These are phyloP conservation scores for Drosophila tropicalis DNA, from an alignment of 1,140 invertebrate genomes.

Conservation along the genomic window DNA sequence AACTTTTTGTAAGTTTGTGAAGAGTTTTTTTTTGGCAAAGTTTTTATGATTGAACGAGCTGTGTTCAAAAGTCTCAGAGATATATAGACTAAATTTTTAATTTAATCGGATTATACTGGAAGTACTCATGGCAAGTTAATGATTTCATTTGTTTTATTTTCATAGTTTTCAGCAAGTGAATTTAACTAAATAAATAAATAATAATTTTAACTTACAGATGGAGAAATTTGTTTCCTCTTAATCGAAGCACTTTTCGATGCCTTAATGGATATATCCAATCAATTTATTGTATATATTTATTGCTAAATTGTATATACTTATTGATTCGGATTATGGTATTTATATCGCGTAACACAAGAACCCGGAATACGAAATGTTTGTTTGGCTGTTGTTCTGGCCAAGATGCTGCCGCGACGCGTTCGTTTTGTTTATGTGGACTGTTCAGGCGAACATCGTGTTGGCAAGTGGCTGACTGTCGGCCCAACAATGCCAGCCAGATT, in stretches of 20 bases:
- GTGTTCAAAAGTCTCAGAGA: too few species aligned
- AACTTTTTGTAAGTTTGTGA: too few species aligned
- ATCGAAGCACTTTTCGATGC: not conserved
- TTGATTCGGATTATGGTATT: not conserved
- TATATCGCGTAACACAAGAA: constrained; percentile 1
- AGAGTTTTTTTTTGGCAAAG: too few species aligned
- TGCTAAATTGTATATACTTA: constrained; percentile 1
- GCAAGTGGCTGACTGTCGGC: constrained; percentile 10
- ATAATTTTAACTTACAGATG: not conserved
- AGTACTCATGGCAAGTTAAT: too few species aligned
- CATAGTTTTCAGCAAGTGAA: not conserved
- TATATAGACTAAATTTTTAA: too few species aligned
- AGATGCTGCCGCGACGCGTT: not conserved
- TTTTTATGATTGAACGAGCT: too few species aligned
- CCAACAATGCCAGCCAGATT: not conserved
- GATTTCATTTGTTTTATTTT: too few species aligned
- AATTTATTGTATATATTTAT: not conserved
- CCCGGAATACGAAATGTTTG: not conserved
- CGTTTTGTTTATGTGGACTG: not conserved
- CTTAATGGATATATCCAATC: not conserved
- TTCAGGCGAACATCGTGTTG: constrained; percentile 13
- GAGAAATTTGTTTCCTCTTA: not conserved
- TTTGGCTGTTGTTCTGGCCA: not conserved
- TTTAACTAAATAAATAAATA: not conserved
- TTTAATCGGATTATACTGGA: too few species aligned